Evolutionary conservation across 2,113 vertebrate genomes (phyloP).

Genomic region (Haplochromis vanheusdeni): DNA sequence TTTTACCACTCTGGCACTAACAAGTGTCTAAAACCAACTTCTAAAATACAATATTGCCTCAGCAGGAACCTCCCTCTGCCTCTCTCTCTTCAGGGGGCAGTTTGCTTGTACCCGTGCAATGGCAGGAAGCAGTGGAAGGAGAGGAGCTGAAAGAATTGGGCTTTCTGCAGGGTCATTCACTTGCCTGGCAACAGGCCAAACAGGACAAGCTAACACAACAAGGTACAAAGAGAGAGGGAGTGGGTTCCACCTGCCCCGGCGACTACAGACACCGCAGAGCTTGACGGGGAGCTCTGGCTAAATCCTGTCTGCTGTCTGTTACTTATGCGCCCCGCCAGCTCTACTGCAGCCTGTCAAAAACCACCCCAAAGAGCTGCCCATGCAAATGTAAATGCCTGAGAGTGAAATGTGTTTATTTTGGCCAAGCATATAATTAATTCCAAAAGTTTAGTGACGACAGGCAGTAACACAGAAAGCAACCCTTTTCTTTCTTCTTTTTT

Average conservation of each 20-base stretch:
- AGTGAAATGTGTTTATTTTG: constrained; percentile 33
- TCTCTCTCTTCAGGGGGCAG: background rate
- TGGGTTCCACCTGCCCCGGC: constrained; percentile 12
- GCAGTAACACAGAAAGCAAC: background rate
- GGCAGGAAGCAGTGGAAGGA: constrained; percentile 28
- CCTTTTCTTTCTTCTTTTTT: background rate
- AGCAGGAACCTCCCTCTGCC: background rate
- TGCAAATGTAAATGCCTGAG: constrained; percentile 20
- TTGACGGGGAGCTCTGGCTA: background rate
- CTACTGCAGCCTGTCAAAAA: background rate
- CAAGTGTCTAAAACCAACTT: background rate
- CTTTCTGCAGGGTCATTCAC: constrained; percentile 1
- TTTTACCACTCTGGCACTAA: background rate
- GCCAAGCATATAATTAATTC: constrained; percentile 31
- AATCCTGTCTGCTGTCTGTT: constrained; percentile 4
- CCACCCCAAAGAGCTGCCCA: background rate
- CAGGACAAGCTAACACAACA: constrained; percentile 15
- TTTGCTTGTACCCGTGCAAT: background rate
- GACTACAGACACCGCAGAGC: background rate
- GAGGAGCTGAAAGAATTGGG: background rate
- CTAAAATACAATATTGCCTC: background rate
- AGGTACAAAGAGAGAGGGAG: background rate
- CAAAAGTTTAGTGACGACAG: background rate
- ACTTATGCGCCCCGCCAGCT: background rate
- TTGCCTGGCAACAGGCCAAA: constrained; percentile 27